phyloP scores from a whole-genome alignment of 2,888 invertebrate genomes.

The Altica lythri region DNA sequence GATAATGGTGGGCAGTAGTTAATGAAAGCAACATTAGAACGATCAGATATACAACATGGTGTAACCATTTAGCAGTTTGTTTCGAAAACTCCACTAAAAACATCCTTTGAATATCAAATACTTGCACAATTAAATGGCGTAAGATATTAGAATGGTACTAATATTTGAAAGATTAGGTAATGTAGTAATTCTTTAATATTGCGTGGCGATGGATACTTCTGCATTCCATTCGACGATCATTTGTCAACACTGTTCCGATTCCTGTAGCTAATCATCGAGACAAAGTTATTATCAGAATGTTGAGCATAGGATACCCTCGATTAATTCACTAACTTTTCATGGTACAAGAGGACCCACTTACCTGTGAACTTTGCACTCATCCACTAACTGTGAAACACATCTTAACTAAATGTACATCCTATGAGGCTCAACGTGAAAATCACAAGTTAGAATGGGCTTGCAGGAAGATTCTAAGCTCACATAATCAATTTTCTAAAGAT shows the following conservation, averaged over 20 bases:
- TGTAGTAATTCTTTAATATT: no score
- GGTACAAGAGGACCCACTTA: neutral
- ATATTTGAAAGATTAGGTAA: no score
- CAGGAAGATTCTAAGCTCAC: neutral
- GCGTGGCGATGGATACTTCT: no score
- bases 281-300: neutral
- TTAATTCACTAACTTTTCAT: neutral
- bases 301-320: neutral
- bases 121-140: no score
- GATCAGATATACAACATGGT: no score
- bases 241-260: neutral
- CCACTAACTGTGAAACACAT: neutral
- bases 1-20: no score
- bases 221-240: no score
- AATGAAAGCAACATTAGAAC: no score
- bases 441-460: neutral
- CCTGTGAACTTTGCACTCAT: neutral
- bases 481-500: neutral
- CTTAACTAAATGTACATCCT: neutral
- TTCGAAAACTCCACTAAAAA: no score
- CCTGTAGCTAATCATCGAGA: neutral
- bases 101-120: no score
- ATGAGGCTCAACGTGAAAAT: neutral
- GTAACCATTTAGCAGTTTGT: no score
- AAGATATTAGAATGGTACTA: no score